Base-by-base conservation (phyloP, 2,888 invertebrate genomes). In the Hipparchia sbordonii region DNA sequence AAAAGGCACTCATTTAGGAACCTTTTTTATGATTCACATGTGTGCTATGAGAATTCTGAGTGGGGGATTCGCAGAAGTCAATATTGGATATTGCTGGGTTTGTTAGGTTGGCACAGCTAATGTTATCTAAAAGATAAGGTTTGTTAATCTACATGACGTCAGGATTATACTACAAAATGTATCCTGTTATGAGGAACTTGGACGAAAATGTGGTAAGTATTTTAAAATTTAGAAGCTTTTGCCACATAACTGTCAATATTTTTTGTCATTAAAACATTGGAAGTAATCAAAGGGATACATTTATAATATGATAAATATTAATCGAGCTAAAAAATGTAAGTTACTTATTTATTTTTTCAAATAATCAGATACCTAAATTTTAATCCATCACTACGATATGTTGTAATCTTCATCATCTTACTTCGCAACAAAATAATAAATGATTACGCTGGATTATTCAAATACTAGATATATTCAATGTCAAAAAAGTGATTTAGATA, bases 101-200 rank as follows among this genome's bases (percentile, higher is more conserved):
- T 2, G 39, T 23, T 23, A 23, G 23, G 23, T 23, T 23, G 59
- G 39, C 65, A 46, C 46, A 46, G 61, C 39, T 68, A 71, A 71
- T 68, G 82, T 84, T 87, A 89, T 87, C 88, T 76, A n/a, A 39
- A 76, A 82, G 89, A 90, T 90, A 89, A 90, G 85, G 83, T 85
- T 85, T 72, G 77, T 79, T 87, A 86, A 89, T 89, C 88, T 83
- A 72, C 72, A 80, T 86, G 87, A 85, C 85, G 87, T 76, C 83
- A 87, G 68, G 51, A n/a, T 70, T 52, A 51, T 51, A 57, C 77
- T 79, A 78, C 76, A 71, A 79, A 80, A 52, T 52, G n/a, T 82
- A 83, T 84, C 81, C 79, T 85, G 80, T 76, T 67, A 67, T 23
- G 46, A 46, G 6, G n/a, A 57, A 57, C 10, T 57, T 56, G 33